Conservation (phyloP, 30 jellyfish, hydroid and myxozoan species). For the Pelagia noctiluca region DNA sequence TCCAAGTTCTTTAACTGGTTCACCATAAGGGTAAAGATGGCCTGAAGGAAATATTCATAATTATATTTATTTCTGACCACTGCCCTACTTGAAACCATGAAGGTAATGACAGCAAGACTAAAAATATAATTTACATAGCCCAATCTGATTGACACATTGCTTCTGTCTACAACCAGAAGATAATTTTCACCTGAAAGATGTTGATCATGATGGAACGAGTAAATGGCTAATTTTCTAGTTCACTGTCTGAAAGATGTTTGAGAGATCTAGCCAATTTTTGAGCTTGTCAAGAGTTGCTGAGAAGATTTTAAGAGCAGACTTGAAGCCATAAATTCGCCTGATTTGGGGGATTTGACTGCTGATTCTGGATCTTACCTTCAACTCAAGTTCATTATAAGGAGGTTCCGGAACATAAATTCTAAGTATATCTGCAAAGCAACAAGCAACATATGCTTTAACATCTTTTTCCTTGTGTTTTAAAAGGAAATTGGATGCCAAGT, state of each 20-base stretch:
- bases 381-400: slow-evolving; percentile 90
- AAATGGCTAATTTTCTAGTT: neutral
- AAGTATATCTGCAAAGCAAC: slow-evolving; percentile 92
- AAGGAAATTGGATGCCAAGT: slow-evolving; percentile 73
- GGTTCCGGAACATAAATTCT: slow-evolving; percentile 96
- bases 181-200: neutral
- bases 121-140: too few species aligned
- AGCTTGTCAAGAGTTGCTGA: neutral
- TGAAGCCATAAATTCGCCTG: neutral
- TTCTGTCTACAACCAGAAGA: neutral
- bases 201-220: neutral
- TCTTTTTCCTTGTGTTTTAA: slow-evolving; percentile 86
- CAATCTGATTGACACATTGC: neutral
- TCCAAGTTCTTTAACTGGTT: slow-evolving; percentile 82
- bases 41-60: slow-evolving; percentile 39
- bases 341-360: neutral
- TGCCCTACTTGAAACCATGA: neutral
- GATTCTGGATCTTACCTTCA: slow-evolving; percentile 58
- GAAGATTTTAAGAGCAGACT: neutral
- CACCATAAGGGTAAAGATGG: slow-evolving; percentile 70
- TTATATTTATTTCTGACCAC: neutral
- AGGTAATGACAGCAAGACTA: neutral
- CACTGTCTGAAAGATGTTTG: neutral
- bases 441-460: slow-evolving; percentile 83
- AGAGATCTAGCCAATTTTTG: neutral